Evolutionary conservation across 2,113 vertebrate species (phyloP).

Genomic region (Climacteris rufus): DNA sequence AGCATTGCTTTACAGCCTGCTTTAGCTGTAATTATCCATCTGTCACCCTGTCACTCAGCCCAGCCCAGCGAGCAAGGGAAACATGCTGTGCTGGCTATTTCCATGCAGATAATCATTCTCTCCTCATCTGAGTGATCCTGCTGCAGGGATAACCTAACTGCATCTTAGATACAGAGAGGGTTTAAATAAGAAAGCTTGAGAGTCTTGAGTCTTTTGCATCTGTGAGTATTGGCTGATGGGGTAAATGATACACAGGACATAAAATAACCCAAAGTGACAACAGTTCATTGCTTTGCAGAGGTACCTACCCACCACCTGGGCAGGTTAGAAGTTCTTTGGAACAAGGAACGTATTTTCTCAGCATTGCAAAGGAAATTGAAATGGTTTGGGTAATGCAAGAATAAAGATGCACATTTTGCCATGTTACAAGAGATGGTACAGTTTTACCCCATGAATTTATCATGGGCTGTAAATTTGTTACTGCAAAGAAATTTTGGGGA

Average conservation of each 20-base stretch:
- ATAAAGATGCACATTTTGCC: background rate
- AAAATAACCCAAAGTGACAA: background rate
- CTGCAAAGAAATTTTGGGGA: background rate
- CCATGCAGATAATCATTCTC: background rate
- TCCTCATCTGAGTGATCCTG: background rate
- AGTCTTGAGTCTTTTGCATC: background rate
- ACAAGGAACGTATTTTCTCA: background rate
- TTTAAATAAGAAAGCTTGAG: background rate
- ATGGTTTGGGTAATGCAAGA: background rate
- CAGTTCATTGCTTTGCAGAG: background rate
- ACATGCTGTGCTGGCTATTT: background rate
- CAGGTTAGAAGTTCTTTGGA: background rate
- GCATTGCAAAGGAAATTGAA: background rate
- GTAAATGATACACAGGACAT: background rate
- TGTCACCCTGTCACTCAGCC: constrained; percentile 4
- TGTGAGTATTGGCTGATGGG: background rate
- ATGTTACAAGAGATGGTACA: background rate
- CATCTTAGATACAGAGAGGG: background rate
- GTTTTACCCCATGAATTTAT: background rate
- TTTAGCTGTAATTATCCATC: constrained; percentile 15
- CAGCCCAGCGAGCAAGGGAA: background rate
- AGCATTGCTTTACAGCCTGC: constrained; percentile 11
- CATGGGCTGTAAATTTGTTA: background rate
- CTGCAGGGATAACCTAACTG: background rate
- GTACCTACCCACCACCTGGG: background rate